Percentiles rank a stretch among this genome's conserved stretches.
Evolutionary conservation across 2,888 invertebrate genomes (phyloP).

Genomic region (Galeruca laticollis): DNA sequence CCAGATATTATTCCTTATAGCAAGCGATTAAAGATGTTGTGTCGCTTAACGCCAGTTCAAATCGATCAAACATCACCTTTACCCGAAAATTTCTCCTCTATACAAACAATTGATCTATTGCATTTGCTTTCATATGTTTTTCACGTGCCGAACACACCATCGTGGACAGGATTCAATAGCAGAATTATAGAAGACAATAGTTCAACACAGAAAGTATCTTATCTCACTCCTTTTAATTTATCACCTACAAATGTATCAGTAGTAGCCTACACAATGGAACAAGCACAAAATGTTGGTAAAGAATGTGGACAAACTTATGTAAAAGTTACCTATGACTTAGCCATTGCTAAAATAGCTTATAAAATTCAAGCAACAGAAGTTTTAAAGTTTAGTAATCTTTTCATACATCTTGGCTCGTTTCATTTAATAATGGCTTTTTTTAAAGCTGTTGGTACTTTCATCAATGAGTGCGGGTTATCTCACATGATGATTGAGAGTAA

Average conservation of each 20-base stretch:
- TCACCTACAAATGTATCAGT: slow-evolving; percentile 54
- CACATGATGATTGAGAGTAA: slow-evolving; percentile 38
- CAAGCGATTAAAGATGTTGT: slow-evolving; percentile 24
- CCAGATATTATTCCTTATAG: slow-evolving; percentile 30
- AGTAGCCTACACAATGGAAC: slow-evolving; percentile 51
- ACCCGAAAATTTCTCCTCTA: not conserved
- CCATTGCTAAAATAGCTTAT: slow-evolving; percentile 53
- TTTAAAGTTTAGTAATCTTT: slow-evolving; percentile 56
- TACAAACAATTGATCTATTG: slow-evolving; percentile 36
- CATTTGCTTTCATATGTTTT: slow-evolving; percentile 50
- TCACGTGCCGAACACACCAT: slow-evolving; percentile 51
- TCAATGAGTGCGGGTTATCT: slow-evolving; percentile 35
- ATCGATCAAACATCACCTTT: slow-evolving; percentile 2
- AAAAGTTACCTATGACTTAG: slow-evolving; percentile 58
- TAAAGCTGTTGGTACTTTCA: slow-evolving; percentile 36
- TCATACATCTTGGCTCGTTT: slow-evolving; percentile 60
- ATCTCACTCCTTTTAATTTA: slow-evolving; percentile 56
- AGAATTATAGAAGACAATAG: slow-evolving; percentile 45
- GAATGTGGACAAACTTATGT: slow-evolving; percentile 48
- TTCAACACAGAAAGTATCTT: slow-evolving; percentile 50
- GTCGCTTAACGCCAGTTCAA: slow-evolving; percentile 21
- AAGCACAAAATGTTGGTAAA: slow-evolving; percentile 46
- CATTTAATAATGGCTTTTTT: too few relatives aligned
- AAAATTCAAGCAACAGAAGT: slow-evolving; percentile 53
- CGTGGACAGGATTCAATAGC: slow-evolving; percentile 57